Evolutionary conservation across 2,797 vertebrate genomes (phyloP), one percentile per base, ranked within the genome.

Genomic region (Gallinago stenura): DNA sequence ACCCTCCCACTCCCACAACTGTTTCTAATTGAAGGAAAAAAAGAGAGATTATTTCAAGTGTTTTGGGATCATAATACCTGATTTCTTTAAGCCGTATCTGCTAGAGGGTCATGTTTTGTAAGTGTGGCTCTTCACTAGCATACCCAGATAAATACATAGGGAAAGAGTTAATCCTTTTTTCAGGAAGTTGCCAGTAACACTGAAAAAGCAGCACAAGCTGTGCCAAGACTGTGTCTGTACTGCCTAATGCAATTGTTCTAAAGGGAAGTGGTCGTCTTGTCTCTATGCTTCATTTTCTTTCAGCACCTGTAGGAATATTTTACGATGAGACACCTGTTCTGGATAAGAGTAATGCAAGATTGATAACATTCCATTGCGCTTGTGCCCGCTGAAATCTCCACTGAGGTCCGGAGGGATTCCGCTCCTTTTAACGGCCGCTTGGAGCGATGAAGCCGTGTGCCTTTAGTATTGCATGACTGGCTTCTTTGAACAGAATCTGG

Each of bases 391-490:
- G 81, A 82, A 93, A 61, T 79, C 60, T 83, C 51, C 33, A 35
- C 37, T 13, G 60, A 75, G 56, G 65, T 96, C 77, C 71, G 45
- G 61, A 68, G 77, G 82, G 90, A 84, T 64, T 85, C 68, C 19
- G 4, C 30, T 87, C 45, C 37, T 83, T 91, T 73, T 81, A 83
- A 77, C 0, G 21, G 25, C 75, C 95, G 70, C 79, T 92, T 64
- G 48, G 68, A 96, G 58, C 65, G 79, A 18, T 87, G 61, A 91
- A 96, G 58, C 69, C 4, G 2, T 82, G 46, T 90, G 89, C 69
- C 83, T 91, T 94, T 81, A 90, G 72, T 65, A 48, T 13, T 87
- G 91, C 91, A 87, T 93, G 95, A 91, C 84, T 94, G 65, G 48
- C 58, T 92, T 78, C 88, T 91, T 88, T 87, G 94, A 91, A 93